Evolutionary conservation across 2,888 invertebrate genomes (phyloP), one percentile per base, ranked within the genome.

Genomic region (Leptogaster cylindrica): DNA sequence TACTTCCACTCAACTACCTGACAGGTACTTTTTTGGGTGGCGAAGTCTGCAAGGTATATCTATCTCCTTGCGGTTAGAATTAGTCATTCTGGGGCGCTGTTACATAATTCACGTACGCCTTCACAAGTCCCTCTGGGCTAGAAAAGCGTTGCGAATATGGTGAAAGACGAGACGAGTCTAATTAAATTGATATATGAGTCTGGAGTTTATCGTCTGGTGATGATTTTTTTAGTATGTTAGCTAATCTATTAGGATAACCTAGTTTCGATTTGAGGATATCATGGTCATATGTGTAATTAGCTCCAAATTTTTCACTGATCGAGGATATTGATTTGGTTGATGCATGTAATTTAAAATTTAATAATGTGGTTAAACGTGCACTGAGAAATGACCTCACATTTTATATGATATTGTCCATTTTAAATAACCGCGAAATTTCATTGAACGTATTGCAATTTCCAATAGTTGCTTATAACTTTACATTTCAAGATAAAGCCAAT

Each of bases 171-270:
- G 61, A 61, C 61, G 63, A 46, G 63, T 63, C 63, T 63, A 63
- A 63, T 63, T 63, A 63, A 63, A 46, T 63, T 63, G 63, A 63
- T 63, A 63, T 63, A 63, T 63, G 18, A 31, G 63, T 63, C 63
- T 44, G 63, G 63, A 36, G 23, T 36, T 55, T 31, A 55, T 55
- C 33, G 55, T 31, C 31, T 55, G 36, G 55, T 55, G 55, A 55
- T 55, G 55, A 55, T 33, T 55, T 55, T 6, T 31, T 55, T 55
- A 23, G 55, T 36, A 33, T 55, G 31, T 55, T 55, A 50, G 36
- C 33, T 55, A 55, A 55, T 55, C 55, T 33, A 36, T 18, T 33
- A 33, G 27, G 33, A 23, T 55, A 55, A 55, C 55, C 55, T 33
- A 55, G 33, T 36, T 55, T n/a, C n/a, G 23, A 14, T 23, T 23